Conservation (phyloP, 2,797 vertebrate species). For the Clarias laeviceps region DNA sequence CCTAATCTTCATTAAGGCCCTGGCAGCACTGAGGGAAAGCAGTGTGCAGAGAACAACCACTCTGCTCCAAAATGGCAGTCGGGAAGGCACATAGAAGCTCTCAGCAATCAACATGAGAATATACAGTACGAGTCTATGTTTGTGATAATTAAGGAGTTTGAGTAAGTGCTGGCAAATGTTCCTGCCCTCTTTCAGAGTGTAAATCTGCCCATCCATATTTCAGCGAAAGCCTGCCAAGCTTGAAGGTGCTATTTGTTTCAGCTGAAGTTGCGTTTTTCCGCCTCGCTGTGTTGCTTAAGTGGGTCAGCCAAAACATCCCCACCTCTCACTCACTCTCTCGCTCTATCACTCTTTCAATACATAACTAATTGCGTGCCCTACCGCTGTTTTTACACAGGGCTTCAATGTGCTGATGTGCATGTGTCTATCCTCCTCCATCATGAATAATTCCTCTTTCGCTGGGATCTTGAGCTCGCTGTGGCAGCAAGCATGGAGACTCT, state of each 20-base stretch:
- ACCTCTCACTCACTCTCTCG: slow-evolving; percentile 7
- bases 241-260: slow-evolving; percentile 59
- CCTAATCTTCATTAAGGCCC: slow-evolving; percentile 40
- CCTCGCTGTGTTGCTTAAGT: slow-evolving; percentile 55
- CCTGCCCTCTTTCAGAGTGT: slow-evolving; percentile 11
- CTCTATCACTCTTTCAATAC: slow-evolving; percentile 37
- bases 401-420: slow-evolving; percentile 25
- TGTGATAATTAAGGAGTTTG: slow-evolving; percentile 22
- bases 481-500: slow-evolving; percentile 29
- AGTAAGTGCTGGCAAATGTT: slow-evolving; percentile 7
- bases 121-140: slow-evolving; percentile 4
- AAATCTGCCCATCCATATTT: slow-evolving; percentile 41
- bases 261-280: slow-evolving; percentile 60
- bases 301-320: slow-evolving; percentile 58
- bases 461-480: slow-evolving; percentile 34
- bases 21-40: slow-evolving; percentile 14
- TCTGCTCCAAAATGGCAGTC: slow-evolving; percentile 6
- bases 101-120: background rate
- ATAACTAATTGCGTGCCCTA: slow-evolving; percentile 52
- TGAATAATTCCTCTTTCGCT: slow-evolving; percentile 46
- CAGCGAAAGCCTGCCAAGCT: slow-evolving; percentile 47
- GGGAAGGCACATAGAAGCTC: slow-evolving; percentile 4
- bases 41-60: slow-evolving; percentile 17
- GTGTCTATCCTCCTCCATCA: slow-evolving; percentile 39
- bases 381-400: slow-evolving; percentile 35